Evolutionary conservation across 2,113 vertebrate species (phyloP), one percentile per base, ranked within the genome.

Genomic region (Phaethon lepturus): DNA sequence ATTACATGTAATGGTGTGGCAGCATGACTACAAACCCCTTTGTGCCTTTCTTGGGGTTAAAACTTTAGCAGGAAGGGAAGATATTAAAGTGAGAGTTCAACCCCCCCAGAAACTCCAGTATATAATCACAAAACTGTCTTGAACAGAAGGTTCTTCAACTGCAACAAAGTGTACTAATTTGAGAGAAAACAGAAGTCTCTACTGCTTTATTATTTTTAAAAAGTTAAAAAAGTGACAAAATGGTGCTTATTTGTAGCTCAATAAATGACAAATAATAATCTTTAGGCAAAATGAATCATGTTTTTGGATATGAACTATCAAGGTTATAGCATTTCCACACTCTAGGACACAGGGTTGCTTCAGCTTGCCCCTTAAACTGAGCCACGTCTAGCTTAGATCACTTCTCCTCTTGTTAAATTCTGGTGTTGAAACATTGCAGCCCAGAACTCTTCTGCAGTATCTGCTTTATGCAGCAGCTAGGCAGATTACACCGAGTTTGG

Each of bases 1-100:
- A 98, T 97, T 86, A 95, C 97, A 98, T 97, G 97, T 98, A 99
- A 49, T 86, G 97, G 95, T 96, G 35, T 24, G n/a, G 85, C 42
- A 86, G 52, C 8, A 33, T 50, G 38, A 90, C 68, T 56, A 13
- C 55, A 63, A 92, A 60, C 6, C 22, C 42, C 47, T 90, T 49
- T 78, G n/a, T 40, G 28, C 81, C 53, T 74, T 84, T 60, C 69
- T 29, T 45, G 55, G n/a, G 45, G 40, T 35, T 90, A 75, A 79
- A 77, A 78, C 49, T 66, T 53, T 15, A 25, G 17, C 45, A 52
- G 56, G 40, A 68, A 67, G 19, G 25, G 49, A 82, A 53, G 62
- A 15, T 8, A 42, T 23, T 29, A 20, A 62, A 82, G 17, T 33
- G 19, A 40, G 11, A 63, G 19, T 52, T 74, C 53, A 80, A 64